Evolutionary conservation across 2,888 invertebrate genomes (phyloP), one percentile per base, ranked within the genome.

Genomic region (Ptilodon capucinus): DNA sequence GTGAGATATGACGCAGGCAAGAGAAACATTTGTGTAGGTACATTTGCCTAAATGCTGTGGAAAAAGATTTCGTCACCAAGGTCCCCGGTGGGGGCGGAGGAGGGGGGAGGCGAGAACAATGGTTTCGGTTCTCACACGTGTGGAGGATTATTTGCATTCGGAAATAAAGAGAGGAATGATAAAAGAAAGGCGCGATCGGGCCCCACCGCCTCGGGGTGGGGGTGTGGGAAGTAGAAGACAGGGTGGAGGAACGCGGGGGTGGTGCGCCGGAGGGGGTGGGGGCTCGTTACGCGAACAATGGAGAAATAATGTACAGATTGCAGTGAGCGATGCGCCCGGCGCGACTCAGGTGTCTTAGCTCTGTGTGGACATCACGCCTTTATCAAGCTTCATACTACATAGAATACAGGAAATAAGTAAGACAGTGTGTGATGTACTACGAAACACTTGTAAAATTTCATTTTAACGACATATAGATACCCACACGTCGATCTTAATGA

Each of bases 61-160:
- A 84, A 87, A 86, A 86, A 87, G 87, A 90, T 90, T 86, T 89
- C 88, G 89, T 90, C 90, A 88, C 88, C 88, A 87, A 89, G 86
- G 88, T 87, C 85, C 85, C 85, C 84, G 76, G 78, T 75, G 85
- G 80, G 77, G 72, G 21, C 80, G 76, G 65, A 69, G 75, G 74
- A 78, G 58, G n/a, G 75, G 86, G 85, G 81, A 81, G 85, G 88
- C 84, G 87, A 87, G 90, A 91, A 91, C 91, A 91, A 91, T 91
- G 91, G 91, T 91, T 91, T 91, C 90, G 90, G 91, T 91, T 91
- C 91, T 91, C 91, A 91, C 91, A 91, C 91, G 91, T 91, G 91
- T 90, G 91, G 91, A 91, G 91, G 91, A 91, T 91, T 91, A 91
- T 91, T 91, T 91, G 91, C 91, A 91, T 91, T 91, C 91, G 91